Conservation (phyloP, 2,888 invertebrate species). For the Zaprionus bogoriensis region DNA sequence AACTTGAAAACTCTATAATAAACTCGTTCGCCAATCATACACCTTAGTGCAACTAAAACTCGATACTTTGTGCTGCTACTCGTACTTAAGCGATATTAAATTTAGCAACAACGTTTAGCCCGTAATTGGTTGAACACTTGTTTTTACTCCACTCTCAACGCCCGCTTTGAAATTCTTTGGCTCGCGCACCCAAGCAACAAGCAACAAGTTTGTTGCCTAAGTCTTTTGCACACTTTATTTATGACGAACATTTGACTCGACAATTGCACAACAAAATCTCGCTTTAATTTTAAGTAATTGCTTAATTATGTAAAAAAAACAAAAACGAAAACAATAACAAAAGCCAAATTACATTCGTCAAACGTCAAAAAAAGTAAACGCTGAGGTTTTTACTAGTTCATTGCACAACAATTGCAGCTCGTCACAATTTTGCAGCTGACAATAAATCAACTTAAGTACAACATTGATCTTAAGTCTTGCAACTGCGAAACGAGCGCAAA, state of each 20-base stretch:
- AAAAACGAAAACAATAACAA: neutral
- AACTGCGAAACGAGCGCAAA: slow-evolving; percentile 21
- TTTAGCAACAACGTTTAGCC: neutral
- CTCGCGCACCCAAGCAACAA: neutral
- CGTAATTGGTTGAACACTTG: slow-evolving; percentile 1
- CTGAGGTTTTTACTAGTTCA: slow-evolving; percentile 13
- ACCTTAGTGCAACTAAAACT: too few species aligned
- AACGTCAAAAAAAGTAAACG: slow-evolving; percentile 2
- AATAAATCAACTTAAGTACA: slow-evolving; percentile 45
- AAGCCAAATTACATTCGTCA: slow-evolving; percentile 9
- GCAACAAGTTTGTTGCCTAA: slow-evolving; percentile 40
- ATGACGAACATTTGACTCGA: slow-evolving; percentile 17
- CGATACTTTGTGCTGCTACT: neutral
- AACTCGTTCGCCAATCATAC: too few species aligned
- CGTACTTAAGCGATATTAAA: neutral
- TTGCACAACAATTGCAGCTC: slow-evolving; percentile 18
- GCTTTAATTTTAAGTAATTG: slow-evolving; percentile 21
- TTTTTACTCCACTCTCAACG: neutral
- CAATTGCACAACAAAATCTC: slow-evolving; percentile 21
- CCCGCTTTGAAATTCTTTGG: neutral
- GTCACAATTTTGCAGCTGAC: slow-evolving; percentile 7
- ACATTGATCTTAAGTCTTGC: slow-evolving; percentile 31
- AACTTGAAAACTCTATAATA: too few species aligned
- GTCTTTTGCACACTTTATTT: slow-evolving; percentile 30
- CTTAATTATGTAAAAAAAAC: slow-evolving; percentile 17